Conservation (phyloP, 2,113 vertebrate species). For the cattle (Bos taurus) region ARS-UCD2.0 NC_037336.1:68205501-68206000, state of each 20-base stretch:
- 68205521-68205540: background rate
- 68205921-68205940: conserved; percentile 10
- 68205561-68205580: background rate
- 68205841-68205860: conserved; percentile 49
- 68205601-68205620: background rate
- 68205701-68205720: background rate
- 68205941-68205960: background rate
- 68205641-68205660: background rate
- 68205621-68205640: background rate
- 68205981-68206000: background rate
- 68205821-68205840: conserved; percentile 38
- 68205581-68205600: background rate
- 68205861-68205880: conserved; percentile 35
- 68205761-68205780: background rate
- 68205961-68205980: background rate
- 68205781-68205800: conserved; percentile 25
- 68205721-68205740: background rate
- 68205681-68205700: background rate
- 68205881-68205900: conserved; percentile 26
- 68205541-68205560: background rate
- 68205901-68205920: conserved; percentile 43
- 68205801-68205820: conserved; percentile 36
- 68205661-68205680: background rate
- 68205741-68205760: background rate
- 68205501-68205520: background rate